A percentile compares a stretch with the other conserved stretches of the same genome.
Evolutionary conservation across 2,888 invertebrate species (phyloP).

Genomic region (Agrenia bidenticulata): DNA sequence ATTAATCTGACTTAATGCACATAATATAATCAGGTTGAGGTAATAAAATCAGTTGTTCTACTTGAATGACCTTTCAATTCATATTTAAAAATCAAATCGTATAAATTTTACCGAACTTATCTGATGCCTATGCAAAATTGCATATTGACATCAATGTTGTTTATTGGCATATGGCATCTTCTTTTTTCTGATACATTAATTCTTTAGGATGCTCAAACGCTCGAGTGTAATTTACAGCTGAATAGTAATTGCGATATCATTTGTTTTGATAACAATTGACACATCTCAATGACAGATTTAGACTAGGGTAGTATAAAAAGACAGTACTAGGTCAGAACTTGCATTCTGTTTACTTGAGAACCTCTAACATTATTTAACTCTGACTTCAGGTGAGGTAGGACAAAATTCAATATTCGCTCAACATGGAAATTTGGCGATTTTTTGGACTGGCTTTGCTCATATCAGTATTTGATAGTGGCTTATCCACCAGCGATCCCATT

Average conservation of each 20-base stretch:
- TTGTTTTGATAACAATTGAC: not conserved
- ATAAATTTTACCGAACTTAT: too few relatives aligned
- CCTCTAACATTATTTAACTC: too few relatives aligned
- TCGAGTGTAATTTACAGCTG: too few relatives aligned
- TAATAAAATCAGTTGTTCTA: not conserved
- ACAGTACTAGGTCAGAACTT: not conserved
- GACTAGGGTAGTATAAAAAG: slow-evolving; percentile 7
- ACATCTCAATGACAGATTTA: not conserved
- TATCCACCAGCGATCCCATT: slow-evolving; percentile 19
- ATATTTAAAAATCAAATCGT: not conserved
- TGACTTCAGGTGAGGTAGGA: not conserved
- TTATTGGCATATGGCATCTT: too few relatives aligned
- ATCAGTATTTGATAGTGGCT: not conserved
- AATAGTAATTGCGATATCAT: too few relatives aligned
- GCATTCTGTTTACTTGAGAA: not conserved
- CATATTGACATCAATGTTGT: too few relatives aligned
- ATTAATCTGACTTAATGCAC: too few relatives aligned
- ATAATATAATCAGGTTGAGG: too few relatives aligned
- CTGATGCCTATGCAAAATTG: too few relatives aligned
- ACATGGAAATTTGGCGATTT: slow-evolving; percentile 5
- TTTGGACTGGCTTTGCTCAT: not conserved
- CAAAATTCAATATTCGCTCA: not conserved
- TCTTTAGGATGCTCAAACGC: too few relatives aligned
- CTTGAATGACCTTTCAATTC: not conserved
- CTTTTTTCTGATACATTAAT: too few relatives aligned